Evolutionary conservation across 2,888 invertebrate genomes (phyloP).

Genomic region (Clepsis dumicolana): DNA sequence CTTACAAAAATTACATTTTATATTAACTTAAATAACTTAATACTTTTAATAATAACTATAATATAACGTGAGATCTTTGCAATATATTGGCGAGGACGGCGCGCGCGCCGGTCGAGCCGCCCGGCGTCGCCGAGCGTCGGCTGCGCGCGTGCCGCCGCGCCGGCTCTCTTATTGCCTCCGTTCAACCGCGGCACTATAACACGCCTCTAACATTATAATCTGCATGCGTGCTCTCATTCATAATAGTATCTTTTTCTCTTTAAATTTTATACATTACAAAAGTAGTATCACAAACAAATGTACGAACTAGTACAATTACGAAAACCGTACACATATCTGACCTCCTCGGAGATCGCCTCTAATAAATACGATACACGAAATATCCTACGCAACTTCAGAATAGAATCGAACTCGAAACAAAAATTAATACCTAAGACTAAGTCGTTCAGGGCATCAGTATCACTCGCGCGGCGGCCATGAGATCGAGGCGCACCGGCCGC

Average conservation of each 20-base stretch:
- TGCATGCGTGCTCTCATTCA: constrained; percentile 78
- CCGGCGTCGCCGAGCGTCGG: constrained; percentile 50
- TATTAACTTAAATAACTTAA: constrained; percentile 86
- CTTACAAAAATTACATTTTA: constrained; percentile 83
- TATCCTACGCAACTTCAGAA: constrained; percentile 81
- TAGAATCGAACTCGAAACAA: constrained; percentile 84
- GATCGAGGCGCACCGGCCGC: constrained; percentile 62
- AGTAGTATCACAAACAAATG: constrained; percentile 87
- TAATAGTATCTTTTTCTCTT: constrained; percentile 81
- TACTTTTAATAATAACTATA: constrained; percentile 85
- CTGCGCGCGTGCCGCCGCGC: constrained; percentile 51
- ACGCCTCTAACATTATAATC: constrained; percentile 70
- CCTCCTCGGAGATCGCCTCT: constrained; percentile 73
- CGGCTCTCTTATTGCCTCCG: constrained; percentile 65
- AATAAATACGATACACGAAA: constrained; percentile 81
- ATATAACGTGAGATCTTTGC: constrained; percentile 86
- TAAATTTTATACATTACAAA: constrained; percentile 85
- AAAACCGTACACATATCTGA: constrained; percentile 79
- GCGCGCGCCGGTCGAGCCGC: constrained; percentile 17
- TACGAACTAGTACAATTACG: constrained; percentile 85
- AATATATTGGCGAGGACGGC: constrained; percentile 56
- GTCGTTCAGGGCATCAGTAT: constrained; percentile 78
- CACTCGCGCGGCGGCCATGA: constrained; percentile 82
- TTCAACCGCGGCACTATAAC: constrained; percentile 61
- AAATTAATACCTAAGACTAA: constrained; percentile 82